A percentile compares a stretch with the other conserved stretches of the same genome.
These are phyloP conservation scores for Heptranchias perlo DNA, from an alignment of 2,113 vertebrate species.

Conservation along the genomic window DNA sequence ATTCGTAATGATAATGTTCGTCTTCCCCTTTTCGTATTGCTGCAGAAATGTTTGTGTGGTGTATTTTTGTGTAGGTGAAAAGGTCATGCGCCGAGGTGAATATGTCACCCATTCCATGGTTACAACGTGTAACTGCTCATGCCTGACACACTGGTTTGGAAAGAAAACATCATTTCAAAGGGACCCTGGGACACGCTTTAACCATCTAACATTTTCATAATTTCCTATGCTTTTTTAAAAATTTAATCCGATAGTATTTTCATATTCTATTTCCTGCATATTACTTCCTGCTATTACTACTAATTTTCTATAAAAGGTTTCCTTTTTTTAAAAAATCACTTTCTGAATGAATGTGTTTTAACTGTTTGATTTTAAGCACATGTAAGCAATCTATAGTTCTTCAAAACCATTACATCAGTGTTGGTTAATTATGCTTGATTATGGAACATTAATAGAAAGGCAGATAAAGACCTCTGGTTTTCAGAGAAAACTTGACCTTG, in stretches of 20 bases:
- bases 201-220: not conserved
- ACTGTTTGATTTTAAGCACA: not conserved
- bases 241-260: not conserved
- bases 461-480: not conserved
- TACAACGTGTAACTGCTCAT: not conserved
- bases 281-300: slow-evolving; percentile 16
- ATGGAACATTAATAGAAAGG: not conserved
- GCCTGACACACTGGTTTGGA: not conserved
- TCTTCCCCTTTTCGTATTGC: too few relatives aligned
- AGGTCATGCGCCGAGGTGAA: not conserved
- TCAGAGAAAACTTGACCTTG: not conserved
- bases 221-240: not conserved
- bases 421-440: not conserved
- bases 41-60: not conserved
- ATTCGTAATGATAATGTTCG: too few relatives aligned
- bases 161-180: not conserved
- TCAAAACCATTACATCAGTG: not conserved
- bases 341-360: not conserved
- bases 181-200: not conserved
- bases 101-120: not conserved
- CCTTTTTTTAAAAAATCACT: not conserved
- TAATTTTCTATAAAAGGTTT: not conserved
- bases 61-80: not conserved
- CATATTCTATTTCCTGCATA: slow-evolving; percentile 8
- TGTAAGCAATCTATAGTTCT: slow-evolving; percentile 19